A percentile compares a stretch with the other conserved stretches of the same genome.
phyloP scores from a whole-genome alignment of 1,140 invertebrate species.

The Formica exsecta region DNA sequence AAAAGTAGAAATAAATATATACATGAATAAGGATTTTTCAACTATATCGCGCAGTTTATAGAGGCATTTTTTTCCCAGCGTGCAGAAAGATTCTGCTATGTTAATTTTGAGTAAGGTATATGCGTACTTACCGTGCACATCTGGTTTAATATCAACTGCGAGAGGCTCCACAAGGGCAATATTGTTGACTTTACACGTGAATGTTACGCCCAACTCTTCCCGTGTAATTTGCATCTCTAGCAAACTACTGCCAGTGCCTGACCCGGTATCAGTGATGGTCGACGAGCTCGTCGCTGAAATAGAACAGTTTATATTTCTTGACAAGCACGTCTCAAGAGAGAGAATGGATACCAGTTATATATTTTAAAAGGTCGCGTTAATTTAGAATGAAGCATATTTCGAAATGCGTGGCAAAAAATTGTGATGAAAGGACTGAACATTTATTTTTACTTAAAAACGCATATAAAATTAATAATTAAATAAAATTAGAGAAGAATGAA shows the following conservation, averaged over 20 bases:
- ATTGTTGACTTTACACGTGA: constrained; percentile 92
- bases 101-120: not conserved
- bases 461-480: not conserved
- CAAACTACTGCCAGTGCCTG: constrained; percentile 89
- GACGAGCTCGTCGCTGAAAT: constrained; percentile 81
- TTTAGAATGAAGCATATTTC: not conserved
- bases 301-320: constrained; percentile 24
- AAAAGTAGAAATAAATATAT: constrained; percentile 5
- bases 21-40: not conserved
- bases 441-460: not conserved
- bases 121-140: constrained; percentile 92
- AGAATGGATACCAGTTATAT: not conserved
- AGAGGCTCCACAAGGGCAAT: constrained; percentile 91
- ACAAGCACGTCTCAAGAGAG: constrained; percentile 31
- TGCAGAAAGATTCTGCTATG: not conserved
- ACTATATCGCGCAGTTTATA: not conserved
- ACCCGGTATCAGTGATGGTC: constrained; percentile 86
- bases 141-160: constrained; percentile 89
- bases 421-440: not conserved
- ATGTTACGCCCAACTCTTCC: constrained; percentile 91
- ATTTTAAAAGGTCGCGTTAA: not conserved
- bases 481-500: not conserved
- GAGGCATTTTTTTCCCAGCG: not conserved
- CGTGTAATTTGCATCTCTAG: constrained; percentile 90
- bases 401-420: not conserved